Base-by-base conservation (phyloP, 2,888 invertebrate genomes). In the Drosophila neutralis region DNA sequence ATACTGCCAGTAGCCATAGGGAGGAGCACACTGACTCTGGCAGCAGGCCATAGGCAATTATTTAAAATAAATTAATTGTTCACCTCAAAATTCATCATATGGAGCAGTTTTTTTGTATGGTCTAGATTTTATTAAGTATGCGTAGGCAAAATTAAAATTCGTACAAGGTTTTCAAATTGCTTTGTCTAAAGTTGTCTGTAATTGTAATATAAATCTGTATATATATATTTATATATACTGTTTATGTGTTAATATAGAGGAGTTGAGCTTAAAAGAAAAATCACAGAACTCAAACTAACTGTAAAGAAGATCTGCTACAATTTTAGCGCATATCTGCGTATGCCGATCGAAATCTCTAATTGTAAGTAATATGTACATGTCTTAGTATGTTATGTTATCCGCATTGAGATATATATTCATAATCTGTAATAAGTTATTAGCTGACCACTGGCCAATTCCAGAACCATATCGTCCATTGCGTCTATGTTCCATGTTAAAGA, bases 251-350 rank as follows among this genome's bases (percentile, higher is more conserved):
- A 52, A 18, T 65, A 75, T 75, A 80, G 57, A 71, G 77, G 64
- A 80, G 75, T 70, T 74, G 82, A 87, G 85, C 90, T 89, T 85
- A 89, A 87, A 89, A 64, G 77, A 82, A 89, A 87, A 88, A 85
- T 85, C 85, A 85, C 85, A 85, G 90, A 89, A 82, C 80, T 79
- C 82, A 85, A 85, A 85, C 88, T 82, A 85, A 87, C 62, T 57
- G 76, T 85, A 89, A 57, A 73, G 66, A 78, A 76, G 82, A 87
- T 84, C 82, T 89, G 74, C 67, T 76, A 67, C 61, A 59, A 73
- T 52, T 83, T 81, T 51, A 63, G 48, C 57, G 72, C 57, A 58
- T 45, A 60, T 36, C 27, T 48, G 56, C 4, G 61, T 58, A 70
- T 35, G 71, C 61, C 53, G 29, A 63, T 56, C 48, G n/a, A 63